A percentile compares a stretch with the other conserved stretches of the same genome.
These are phyloP conservation scores for Sinotaia quadrata DNA, from an alignment of 2,888 invertebrate species.

Conservation along the genomic window DNA sequence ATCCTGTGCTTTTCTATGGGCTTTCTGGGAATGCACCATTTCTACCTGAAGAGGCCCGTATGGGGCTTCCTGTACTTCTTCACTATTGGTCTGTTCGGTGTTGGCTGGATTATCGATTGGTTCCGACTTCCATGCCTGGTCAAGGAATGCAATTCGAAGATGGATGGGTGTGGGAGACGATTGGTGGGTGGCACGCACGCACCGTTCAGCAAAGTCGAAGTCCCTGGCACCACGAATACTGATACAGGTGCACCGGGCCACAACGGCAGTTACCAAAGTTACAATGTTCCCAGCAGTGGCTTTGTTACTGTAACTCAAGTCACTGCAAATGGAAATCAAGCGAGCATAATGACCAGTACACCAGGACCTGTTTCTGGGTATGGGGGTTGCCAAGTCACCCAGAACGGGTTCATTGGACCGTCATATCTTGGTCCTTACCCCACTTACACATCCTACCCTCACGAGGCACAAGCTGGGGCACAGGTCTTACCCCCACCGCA, in stretches of 20 bases:
- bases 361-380: not conserved
- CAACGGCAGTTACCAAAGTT: too few species aligned
- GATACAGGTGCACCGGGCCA: too few species aligned
- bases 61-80: slow-evolving; percentile 55
- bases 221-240: too few species aligned
- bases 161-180: not conserved
- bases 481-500: too few species aligned
- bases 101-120: slow-evolving; percentile 56
- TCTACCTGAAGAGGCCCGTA: slow-evolving; percentile 83
- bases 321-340: not conserved
- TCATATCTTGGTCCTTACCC: too few species aligned
- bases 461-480: too few species aligned
- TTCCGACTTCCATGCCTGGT: slow-evolving; percentile 51
- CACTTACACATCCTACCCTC: too few species aligned
- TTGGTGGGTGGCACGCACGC: not conserved
- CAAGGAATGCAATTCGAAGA: slow-evolving; percentile 39
- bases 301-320: not conserved
- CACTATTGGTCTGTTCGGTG: slow-evolving; percentile 51
- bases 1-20: slow-evolving; percentile 92
- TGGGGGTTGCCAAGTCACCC: too few species aligned
- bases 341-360: not conserved
- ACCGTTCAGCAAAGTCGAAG: too few species aligned
- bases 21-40: slow-evolving; percentile 89
- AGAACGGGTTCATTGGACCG: too few species aligned
- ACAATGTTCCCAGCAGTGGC: too few species aligned